These are phyloP conservation scores for Matsumyia berberina DNA, from an alignment of 2,888 invertebrate species.

Conservation along the genomic window DNA sequence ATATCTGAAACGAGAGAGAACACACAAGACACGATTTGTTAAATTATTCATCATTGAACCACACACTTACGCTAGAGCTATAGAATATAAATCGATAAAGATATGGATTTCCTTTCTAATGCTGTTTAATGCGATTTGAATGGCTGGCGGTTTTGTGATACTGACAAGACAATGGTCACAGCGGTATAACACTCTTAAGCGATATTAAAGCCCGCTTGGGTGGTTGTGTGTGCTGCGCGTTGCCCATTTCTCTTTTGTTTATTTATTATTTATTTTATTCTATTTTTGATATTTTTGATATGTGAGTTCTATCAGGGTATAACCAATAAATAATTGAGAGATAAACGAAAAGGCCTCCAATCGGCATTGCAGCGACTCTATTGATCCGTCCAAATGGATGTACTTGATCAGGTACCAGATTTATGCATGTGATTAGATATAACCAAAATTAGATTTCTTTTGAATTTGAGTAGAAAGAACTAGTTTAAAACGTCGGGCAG, in stretches of 20 bases:
- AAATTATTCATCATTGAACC: slow-evolving; percentile 25
- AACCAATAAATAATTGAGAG: neutral
- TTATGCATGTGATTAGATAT: slow-evolving; percentile 26
- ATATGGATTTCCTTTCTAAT: slow-evolving; percentile 31
- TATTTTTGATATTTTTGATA: slow-evolving; percentile 19
- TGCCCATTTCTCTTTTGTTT: neutral
- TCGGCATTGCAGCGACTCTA: neutral
- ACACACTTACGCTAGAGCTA: neutral
- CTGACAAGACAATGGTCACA: slow-evolving; percentile 1
- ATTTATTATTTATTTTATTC: slow-evolving; percentile 1
- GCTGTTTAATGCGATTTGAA: slow-evolving; percentile 33
- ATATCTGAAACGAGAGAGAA: slow-evolving; percentile 61
- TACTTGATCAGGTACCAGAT: slow-evolving; percentile 6
- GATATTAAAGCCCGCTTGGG: slow-evolving; percentile 13
- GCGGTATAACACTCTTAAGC: neutral
- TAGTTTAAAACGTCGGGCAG: no score
- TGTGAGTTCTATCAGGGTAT: neutral
- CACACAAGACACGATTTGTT: neutral
- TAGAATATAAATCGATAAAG: slow-evolving; percentile 45
- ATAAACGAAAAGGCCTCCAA: neutral
- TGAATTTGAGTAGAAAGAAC: neutral
- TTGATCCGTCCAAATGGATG: neutral
- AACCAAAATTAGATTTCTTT: neutral
- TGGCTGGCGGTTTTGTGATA: slow-evolving; percentile 4
- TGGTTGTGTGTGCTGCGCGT: neutral